Percentiles rank a stretch among this genome's conserved stretches.
Conservation (phyloP, 2,113 vertebrate genomes). For the Gorsachius goisagi region DNA sequence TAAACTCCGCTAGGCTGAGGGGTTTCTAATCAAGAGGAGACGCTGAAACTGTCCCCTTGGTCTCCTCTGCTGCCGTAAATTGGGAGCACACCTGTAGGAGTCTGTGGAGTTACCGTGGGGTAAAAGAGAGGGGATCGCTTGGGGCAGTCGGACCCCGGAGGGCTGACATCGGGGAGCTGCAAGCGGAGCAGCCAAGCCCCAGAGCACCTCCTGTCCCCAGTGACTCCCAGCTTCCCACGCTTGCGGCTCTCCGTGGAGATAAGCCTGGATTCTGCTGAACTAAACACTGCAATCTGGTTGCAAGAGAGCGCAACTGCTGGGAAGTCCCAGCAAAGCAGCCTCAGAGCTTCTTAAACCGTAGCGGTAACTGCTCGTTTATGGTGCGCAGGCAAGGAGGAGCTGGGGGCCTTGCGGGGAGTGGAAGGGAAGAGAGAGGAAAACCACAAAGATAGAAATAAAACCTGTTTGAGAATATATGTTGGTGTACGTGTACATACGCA, state of each 20-base stretch:
- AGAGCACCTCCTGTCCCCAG: background rate
- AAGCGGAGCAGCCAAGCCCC: background rate
- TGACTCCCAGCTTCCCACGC: background rate
- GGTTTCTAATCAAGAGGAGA: background rate
- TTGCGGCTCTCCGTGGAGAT: background rate
- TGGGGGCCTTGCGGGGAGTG: background rate
- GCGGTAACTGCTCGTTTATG: background rate
- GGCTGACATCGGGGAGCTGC: background rate
- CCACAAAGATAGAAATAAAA: background rate
- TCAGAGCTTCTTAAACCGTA: background rate
- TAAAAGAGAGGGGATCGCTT: background rate
- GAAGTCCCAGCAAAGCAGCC: background rate
- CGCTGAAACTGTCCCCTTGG: background rate
- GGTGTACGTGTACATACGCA: accelerated
- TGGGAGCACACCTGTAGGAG: background rate
- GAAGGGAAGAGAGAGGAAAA: background rate
- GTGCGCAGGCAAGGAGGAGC: background rate
- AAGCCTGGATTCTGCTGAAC: background rate
- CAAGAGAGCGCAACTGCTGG: background rate
- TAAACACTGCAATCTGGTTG: too few species aligned
- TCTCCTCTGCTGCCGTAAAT: background rate
- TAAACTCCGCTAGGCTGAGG: background rate
- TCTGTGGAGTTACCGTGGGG: background rate
- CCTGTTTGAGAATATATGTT: background rate
- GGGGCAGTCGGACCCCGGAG: background rate